A percentile compares a stretch with the other conserved stretches of the same genome.
phyloP scores from a whole-genome alignment of 1,140 invertebrate species.

The Drosophila rufa region DNA sequence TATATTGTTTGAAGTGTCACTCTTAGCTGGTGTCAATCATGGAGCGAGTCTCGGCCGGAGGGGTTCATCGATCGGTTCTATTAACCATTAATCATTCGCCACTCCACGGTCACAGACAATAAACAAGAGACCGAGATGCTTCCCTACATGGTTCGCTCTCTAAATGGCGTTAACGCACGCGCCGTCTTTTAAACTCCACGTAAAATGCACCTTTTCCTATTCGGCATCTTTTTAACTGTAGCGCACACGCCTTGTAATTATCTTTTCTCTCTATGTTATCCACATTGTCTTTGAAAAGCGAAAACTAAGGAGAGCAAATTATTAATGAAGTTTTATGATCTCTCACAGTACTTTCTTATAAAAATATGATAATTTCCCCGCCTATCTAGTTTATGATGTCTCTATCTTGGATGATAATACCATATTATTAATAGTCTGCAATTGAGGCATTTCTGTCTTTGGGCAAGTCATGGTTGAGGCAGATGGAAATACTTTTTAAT shows the following conservation, averaged over 20 bases:
- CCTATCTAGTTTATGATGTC: constrained; percentile 50
- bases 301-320: constrained; percentile 51
- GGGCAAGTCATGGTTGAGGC: constrained; percentile 52
- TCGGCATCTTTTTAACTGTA: constrained; percentile 19
- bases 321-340: constrained; percentile 72
- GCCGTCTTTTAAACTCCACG: constrained; percentile 19
- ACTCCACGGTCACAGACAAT: constrained; percentile 58
- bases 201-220: constrained; percentile 53
- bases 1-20: constrained; percentile 48
- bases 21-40: constrained; percentile 40
- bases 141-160: constrained; percentile 59
- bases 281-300: constrained; percentile 27
- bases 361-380: constrained; percentile 62
- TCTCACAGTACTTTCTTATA: constrained; percentile 22
- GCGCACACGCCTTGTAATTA: constrained; percentile 56
- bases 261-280: constrained; percentile 32
- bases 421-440: constrained; percentile 40
- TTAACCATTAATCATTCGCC: constrained; percentile 66
- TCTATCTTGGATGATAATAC: constrained; percentile 53
- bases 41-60: constrained; percentile 12
- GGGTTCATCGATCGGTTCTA: constrained; percentile 40
- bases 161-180: constrained; percentile 61
- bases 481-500: constrained; percentile 18
- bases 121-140: constrained; percentile 26
- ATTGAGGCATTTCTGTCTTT: constrained; percentile 21